These are phyloP conservation scores for Drosophila kohkoa DNA, from an alignment of 1,140 invertebrate genomes.

Conservation along the genomic window DNA sequence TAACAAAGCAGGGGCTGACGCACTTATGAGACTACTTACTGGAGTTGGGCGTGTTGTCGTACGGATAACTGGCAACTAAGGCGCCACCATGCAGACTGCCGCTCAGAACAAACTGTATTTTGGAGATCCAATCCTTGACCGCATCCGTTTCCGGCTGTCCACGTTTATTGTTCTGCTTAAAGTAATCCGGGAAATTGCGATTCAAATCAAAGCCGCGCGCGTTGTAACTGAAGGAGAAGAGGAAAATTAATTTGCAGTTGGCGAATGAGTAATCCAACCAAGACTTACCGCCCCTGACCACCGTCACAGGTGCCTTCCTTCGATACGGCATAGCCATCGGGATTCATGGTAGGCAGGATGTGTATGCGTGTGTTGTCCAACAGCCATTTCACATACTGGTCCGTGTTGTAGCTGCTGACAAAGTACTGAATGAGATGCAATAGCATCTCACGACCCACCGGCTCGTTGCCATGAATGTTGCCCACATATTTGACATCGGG, in stretches of 20 bases:
- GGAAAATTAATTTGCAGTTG: background rate
- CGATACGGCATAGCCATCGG: conserved; percentile 95
- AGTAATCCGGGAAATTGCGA: conserved; percentile 96
- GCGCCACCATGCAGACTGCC: conserved; percentile 96
- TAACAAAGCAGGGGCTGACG: background rate
- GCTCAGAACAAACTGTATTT: conserved; percentile 96
- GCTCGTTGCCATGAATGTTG: conserved; percentile 96
- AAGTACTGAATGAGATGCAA: conserved; percentile 95
- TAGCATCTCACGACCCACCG: conserved; percentile 94
- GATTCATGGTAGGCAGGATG: conserved; percentile 96
- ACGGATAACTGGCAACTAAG: conserved; percentile 96
- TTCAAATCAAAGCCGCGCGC: conserved; percentile 95
- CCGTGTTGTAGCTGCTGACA: conserved; percentile 92
- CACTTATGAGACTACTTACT: conserved; percentile 88
- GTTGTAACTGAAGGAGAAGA: conserved; percentile 89
- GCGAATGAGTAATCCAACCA: background rate
- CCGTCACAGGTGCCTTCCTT: conserved; percentile 95
- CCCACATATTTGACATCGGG: conserved; percentile 97
- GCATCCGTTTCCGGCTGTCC: conserved; percentile 97
- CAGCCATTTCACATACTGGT: conserved; percentile 93
- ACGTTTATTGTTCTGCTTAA: conserved; percentile 94
- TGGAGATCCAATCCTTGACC: conserved; percentile 96
- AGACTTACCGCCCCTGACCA: conserved; percentile 90
- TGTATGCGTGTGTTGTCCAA: conserved; percentile 96
- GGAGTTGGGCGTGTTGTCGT: conserved; percentile 95